Evolutionary conservation across 2,113 vertebrate species (phyloP).

Genomic region (Herpetotheres cachinnans): DNA sequence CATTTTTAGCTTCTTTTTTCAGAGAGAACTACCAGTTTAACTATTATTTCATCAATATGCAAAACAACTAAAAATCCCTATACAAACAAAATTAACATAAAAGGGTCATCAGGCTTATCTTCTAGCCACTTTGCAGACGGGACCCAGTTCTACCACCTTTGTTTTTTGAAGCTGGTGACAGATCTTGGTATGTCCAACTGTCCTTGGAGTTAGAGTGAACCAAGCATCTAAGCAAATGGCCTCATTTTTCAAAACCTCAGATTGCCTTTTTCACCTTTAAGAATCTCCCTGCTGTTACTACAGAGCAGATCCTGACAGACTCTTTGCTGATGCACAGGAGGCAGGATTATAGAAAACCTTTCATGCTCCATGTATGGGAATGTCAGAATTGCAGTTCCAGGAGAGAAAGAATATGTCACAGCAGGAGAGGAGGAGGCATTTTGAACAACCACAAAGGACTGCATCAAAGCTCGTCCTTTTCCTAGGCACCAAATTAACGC

Average conservation of each 20-base stretch:
- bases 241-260: neutral
- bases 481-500: neutral
- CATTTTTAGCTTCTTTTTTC: neutral
- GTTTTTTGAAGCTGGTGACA: neutral
- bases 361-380: neutral
- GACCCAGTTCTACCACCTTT: neutral
- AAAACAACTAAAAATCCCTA: neutral
- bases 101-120: neutral
- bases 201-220: neutral
- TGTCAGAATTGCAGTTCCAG: neutral
- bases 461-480: neutral
- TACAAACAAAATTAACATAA: no score
- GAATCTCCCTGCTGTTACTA: neutral
- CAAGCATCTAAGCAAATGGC: neutral
- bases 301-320: neutral
- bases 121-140: neutral
- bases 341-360: neutral
- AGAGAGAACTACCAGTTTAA: neutral
- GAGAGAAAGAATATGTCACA: neutral
- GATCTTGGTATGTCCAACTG: neutral
- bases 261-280: conserved; percentile 9
- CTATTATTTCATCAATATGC: neutral
- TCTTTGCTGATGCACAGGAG: neutral
- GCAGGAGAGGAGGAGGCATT: neutral
- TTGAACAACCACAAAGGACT: neutral